A percentile compares a stretch with the other conserved stretches of the same genome.
Conservation (phyloP, 2,113 vertebrate species). For the Toxotes jaculatrix region DNA sequence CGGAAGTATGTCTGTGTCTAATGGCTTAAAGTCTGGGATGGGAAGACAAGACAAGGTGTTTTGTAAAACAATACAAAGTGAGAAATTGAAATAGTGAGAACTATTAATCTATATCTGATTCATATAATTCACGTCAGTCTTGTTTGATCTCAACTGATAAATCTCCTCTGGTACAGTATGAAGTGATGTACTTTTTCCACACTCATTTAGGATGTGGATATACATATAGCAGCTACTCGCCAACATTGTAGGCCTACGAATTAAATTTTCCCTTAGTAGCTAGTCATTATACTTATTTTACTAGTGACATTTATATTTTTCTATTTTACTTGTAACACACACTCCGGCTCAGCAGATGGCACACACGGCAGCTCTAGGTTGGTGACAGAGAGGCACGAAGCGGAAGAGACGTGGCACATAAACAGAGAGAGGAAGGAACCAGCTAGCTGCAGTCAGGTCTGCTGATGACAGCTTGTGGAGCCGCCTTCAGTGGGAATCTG, state of each 20-base stretch:
- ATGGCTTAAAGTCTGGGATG: not conserved
- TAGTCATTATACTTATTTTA: not conserved
- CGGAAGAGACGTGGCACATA: slow-evolving; percentile 84
- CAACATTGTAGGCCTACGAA: too few species aligned
- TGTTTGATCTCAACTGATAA: not conserved
- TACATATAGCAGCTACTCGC: not conserved
- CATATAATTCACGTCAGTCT: too few species aligned
- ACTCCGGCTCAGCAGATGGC: slow-evolving; percentile 58
- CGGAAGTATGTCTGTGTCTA: not conserved
- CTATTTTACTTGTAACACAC: not conserved
- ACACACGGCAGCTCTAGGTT: not conserved
- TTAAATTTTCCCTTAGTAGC: not conserved
- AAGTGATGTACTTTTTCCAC: too few species aligned
- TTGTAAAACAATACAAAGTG: not conserved
- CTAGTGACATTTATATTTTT: too few species aligned
- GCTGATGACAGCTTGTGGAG: slow-evolving; percentile 54
- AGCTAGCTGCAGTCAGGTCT: slow-evolving; percentile 29
- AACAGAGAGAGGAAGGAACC: slow-evolving; percentile 68
- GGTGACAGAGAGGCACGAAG: not conserved
- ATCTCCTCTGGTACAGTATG: not conserved
- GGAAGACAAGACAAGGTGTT: not conserved
- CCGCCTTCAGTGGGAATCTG: not conserved
- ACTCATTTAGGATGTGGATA: too few species aligned
- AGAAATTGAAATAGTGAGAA: not conserved
- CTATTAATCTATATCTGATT: not conserved